A percentile compares a stretch with the other conserved stretches of the same genome.
Evolutionary conservation across 2,888 invertebrate species (phyloP).

Genomic region (Nemotelus nigrinus): DNA sequence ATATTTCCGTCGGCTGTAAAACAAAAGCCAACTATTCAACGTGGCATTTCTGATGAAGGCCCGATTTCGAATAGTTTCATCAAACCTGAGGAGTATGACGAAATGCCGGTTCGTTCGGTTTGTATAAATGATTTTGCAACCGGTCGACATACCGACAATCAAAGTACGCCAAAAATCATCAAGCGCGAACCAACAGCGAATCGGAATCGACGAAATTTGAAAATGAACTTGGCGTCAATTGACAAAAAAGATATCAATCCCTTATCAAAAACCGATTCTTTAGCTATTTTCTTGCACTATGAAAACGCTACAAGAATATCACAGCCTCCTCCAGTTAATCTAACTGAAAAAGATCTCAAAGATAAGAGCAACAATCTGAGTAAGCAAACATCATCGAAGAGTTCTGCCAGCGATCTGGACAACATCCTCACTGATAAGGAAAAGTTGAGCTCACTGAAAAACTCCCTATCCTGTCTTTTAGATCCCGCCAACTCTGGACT

Average conservation of each 20-base stretch:
- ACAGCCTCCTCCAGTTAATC: constrained; percentile 1
- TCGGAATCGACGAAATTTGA: constrained; percentile 51
- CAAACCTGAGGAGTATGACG: constrained; percentile 64
- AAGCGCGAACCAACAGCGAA: constrained; percentile 57
- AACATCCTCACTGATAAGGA: constrained; percentile 46
- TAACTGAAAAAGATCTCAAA: constrained; percentile 61
- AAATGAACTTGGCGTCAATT: constrained; percentile 45
- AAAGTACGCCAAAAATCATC: constrained; percentile 60
- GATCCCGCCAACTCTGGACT: constrained; percentile 57
- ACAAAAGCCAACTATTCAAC: constrained; percentile 60
- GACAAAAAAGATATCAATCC: constrained; percentile 33
- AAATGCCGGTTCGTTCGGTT: constrained; percentile 64
- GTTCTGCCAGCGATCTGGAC: constrained; percentile 47
- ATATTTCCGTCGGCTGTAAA: constrained; percentile 53
- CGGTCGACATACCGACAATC: constrained; percentile 45
- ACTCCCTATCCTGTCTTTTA: constrained; percentile 41
- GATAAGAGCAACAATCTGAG: constrained; percentile 63
- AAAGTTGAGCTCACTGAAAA: constrained; percentile 41
- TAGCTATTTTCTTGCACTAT: constrained; percentile 63
- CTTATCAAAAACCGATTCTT: constrained; percentile 62
- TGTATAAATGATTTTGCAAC: constrained; percentile 62
- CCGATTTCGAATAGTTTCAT: constrained; percentile 64
- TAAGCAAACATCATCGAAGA: constrained; percentile 60
- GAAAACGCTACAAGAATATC: constrained; percentile 58
- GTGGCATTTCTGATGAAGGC: constrained; percentile 64